Evolutionary conservation across 2,888 invertebrate species (phyloP).

Genomic region (Napeogenes sylphis): DNA sequence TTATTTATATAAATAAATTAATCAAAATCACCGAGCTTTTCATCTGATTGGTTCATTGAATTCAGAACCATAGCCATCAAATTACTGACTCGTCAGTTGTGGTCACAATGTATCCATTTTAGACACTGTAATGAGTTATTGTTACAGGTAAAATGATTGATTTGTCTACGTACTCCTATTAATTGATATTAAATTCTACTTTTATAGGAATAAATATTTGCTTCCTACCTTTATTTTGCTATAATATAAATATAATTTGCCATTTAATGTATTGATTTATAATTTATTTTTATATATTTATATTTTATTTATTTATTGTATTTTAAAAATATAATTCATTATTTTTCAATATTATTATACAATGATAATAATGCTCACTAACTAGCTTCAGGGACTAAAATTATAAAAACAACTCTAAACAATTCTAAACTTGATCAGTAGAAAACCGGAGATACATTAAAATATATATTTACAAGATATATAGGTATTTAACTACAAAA

Average conservation of each 20-base stretch:
- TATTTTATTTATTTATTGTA: too few species aligned
- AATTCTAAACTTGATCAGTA: too few species aligned
- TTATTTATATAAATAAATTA: conserved; percentile 5
- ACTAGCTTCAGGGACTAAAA: too few species aligned
- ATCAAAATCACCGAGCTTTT: conserved; percentile 17
- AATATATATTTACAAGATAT: too few species aligned
- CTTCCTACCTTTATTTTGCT: not conserved
- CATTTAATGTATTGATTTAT: too few species aligned
- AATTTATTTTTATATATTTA: too few species aligned
- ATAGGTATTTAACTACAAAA: too few species aligned
- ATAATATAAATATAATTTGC: not conserved
- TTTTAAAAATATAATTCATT: too few species aligned
- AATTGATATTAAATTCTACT: not conserved
- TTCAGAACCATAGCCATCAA: conserved; percentile 7
- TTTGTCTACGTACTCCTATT: not conserved
- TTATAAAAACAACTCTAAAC: too few species aligned
- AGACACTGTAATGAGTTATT: conserved; percentile 5
- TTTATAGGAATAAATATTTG: not conserved
- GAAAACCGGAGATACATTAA: too few species aligned
- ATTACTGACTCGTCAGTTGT: conserved; percentile 6
- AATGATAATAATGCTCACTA: too few species aligned
- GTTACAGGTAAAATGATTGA: conserved; percentile 2
- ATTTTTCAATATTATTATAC: too few species aligned
- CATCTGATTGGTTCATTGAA: conserved; percentile 13
- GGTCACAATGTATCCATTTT: conserved; percentile 6